Base-by-base conservation (phyloP, 2,113 vertebrate genomes). In the Megalops atlanticus region DNA sequence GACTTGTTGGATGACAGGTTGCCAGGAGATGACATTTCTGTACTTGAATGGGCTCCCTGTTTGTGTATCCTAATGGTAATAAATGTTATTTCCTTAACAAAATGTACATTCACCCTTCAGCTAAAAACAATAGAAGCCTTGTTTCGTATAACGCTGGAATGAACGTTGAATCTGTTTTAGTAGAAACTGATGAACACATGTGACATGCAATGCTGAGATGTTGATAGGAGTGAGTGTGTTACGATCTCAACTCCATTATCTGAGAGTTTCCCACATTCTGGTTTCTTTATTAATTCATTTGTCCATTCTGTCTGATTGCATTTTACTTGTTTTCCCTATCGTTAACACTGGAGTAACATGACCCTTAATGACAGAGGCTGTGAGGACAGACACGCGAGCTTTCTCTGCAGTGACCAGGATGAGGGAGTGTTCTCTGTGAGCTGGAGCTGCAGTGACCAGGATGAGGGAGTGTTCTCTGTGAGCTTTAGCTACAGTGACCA, bases 21-120 rank as follows among this genome's bases (percentile, higher is more conserved):
- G 49, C 70, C 47, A 72, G 80, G 24, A 40, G 73, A 82, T 80
- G 80, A 84, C 79, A 72, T 82, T 76, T 43, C 16, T 36, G 38
- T 54, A 15, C 47, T 39, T n/a, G 24, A 64, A 43, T 68, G 54
- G 43, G 40, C 69, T 38, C 33, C 35, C 69, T 38, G 69, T 71
- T 5, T 18, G 11, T 2, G 16, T 14, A 12, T 71, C 31, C 33
- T 71, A 33, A 38, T 38, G 35, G 10, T 38, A 71, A 71, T 71
- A 71, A 7, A 27, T 47, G 21, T 64, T 10, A 79, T 71, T 18
- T 70, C 54, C 31, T 70, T 27, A 18, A 79, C 39, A 79, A 79
- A 79, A 41, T 58, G 14, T 31, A 16, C 58, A 24, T 71, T 78
- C 58, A 78, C 21, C 27, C 27, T 31, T 18, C 4, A 6, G n/a